These are phyloP conservation scores for Cepaea hortensis DNA, from an alignment of 2,888 invertebrate species.

Conservation along the genomic window DNA sequence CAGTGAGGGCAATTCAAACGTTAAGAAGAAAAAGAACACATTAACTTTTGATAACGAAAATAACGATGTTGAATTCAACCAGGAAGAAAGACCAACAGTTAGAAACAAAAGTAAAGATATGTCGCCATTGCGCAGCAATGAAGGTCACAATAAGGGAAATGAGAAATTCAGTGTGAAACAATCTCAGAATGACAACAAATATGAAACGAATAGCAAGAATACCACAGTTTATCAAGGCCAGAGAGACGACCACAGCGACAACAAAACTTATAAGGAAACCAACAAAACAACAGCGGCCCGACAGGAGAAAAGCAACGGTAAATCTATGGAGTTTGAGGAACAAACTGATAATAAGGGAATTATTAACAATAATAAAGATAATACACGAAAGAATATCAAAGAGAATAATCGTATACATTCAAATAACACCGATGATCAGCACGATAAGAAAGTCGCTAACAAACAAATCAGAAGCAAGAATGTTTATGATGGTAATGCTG, in stretches of 20 bases:
- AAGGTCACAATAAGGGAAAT: neutral
- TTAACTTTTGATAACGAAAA: neutral
- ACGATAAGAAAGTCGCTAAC: too few species aligned
- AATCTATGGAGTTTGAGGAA: neutral
- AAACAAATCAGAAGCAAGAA: neutral
- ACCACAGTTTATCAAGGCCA: too few species aligned
- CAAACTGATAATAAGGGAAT: neutral
- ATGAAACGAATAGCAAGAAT: neutral
- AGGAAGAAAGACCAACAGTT: too few species aligned
- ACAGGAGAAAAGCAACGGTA: neutral
- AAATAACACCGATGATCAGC: too few species aligned
- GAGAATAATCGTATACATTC: neutral
- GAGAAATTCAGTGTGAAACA: neutral
- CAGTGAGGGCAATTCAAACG: neutral
- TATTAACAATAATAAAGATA: neutral
- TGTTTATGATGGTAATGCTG: neutral
- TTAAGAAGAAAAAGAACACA: neutral
- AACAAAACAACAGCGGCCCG: neutral
- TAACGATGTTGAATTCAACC: neutral
- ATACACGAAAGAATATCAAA: neutral
- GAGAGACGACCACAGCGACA: neutral
- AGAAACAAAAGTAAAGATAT: neutral
- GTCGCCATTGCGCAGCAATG: neutral
- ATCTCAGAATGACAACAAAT: neutral
- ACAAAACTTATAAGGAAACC: neutral